Evolutionary conservation across 2,797 vertebrate genomes (phyloP), one percentile per base, ranked within the genome.

Genomic region (Anas flavirostris): DNA sequence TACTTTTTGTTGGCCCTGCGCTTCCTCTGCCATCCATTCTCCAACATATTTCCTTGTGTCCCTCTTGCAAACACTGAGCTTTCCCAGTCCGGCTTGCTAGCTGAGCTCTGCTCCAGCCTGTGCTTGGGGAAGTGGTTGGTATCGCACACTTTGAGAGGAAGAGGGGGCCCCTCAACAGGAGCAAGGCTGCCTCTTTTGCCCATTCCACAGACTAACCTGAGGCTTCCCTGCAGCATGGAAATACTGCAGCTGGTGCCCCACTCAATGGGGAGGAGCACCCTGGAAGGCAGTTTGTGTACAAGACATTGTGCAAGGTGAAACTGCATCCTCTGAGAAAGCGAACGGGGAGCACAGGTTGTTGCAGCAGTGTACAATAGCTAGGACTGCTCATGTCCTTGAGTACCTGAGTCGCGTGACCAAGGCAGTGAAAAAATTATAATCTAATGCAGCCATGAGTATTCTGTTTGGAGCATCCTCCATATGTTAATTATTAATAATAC

Each of bases 401-500:
- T 28, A 82, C 41, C 35, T 63, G 72, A 82, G 70, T 64, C 3
- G 7, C 10, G 19, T 80, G 94, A 88, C 86, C 85, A 87, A 81
- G 12, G 7, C 80, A 86, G 80, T 76, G 41, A 96, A 96, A 96
- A 95, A 96, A 93, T 93, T 88, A 59, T 91, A 92, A 97, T 96
- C 95, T 96, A 98, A 97, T 95, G 78, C 31, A 86, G 25, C 67
- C 79, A 33, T 53, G 74, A 95, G 53, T 85, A 95, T 95, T 97
- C 92, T 96, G 86, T 94, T 97, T 92, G 52, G 72, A 97, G 63
- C 92, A 94, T 96, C 95, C 96, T 97, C 91, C 94, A 88, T 96
- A 97, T 95, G 96, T 97, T 98, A 98, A 98, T 97, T 97, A 97
- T 97, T 97, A 97, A 92, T 97, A 97, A 98, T 94, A 83, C 22